Base-by-base conservation (phyloP, 2,888 invertebrate species). In the Hedya salicella region DNA sequence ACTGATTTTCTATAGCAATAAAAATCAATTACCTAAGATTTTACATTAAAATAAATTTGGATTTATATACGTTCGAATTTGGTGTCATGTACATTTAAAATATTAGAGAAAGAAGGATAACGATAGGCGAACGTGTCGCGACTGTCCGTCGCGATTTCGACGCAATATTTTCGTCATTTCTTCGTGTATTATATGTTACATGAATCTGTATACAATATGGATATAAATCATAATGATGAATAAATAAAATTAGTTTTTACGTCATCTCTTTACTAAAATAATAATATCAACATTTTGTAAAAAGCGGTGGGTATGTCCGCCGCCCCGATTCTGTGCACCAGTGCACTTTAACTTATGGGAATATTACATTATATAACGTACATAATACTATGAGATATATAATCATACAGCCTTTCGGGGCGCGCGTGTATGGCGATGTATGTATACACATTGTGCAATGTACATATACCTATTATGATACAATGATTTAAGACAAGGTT, bases 401-500 rank as follows among this genome's bases (percentile, higher is more conserved):
- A 92, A 91, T 91, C 91, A 91, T 92, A 91, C 91, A 88, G 92
- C 92, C 93, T 89, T 83, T 91, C 90, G 93, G 93, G 93, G 93
- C 93, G 90, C 93, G 94, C 93, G 94, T 94, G 94, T 94, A 93
- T 93, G 93, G 89, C 90, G 92, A 93, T 92, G 93, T 94, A 94
- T 94, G 94, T 94, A 93, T 94, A 94, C 94, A 94, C 93, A 93
- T 93, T 93, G 92, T 94, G 94, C 94, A 94, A 94, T 95, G 94
- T 95, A 95, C 94, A 95, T 94, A 94, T 94, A 94, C 94, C 94
- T 94, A 94, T 87, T 93, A 93, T 91, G 92, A 94, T 94, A 94
- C 94, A 94, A 94, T 94, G 95, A 95, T 95, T 92, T 94, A 95
- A 95, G 95, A 95, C 95, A 95, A 95, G 95, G 95, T 96, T 96